Base-by-base conservation (phyloP, 2,113 vertebrate species). In the Scopus umbretta region DNA sequence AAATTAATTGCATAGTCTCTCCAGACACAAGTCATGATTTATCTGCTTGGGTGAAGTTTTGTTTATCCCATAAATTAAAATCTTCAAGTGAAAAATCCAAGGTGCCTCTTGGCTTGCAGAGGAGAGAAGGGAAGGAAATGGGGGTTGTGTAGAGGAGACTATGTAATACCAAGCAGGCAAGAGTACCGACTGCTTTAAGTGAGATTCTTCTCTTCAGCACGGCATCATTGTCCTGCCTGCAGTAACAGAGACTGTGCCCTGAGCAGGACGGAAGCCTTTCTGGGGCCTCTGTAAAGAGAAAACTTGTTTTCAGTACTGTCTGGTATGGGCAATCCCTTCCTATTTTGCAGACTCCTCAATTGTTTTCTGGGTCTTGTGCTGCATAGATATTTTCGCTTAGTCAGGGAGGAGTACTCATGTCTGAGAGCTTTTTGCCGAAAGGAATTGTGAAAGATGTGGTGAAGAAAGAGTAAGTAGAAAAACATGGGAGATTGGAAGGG, bases 141-240 rank as follows among this genome's bases (percentile, higher is more conserved):
- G 43, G 30, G 43, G 43, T 5, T 59, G n/a, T 13, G 42, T 14
- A 55, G 22, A 58, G 16, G 15, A 34, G 22, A 38, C 43, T 50
- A 23, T 0, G 0, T 25, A 67, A 66, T 0, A 0, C 32, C 5
- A 32, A 47, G 45, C 5, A 59, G 49, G 17, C 5, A 38, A 87
- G 18, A 90, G 29, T 26, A 38, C 30, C 2, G 7, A 30, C 23
- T 34, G 65, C 43, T 74, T 27, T 4, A 5, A 4, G 27, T 7
- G 53, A 53, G 63, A 20, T 26, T 8, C 5, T 92, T 21, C 66
- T 59, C 43, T 50, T n/a, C 5, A 5, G 25, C 49, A 56, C 1
- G 1, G 26, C 62, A 83, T 45, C 2, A 2, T 34, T 82, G 22
- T 25, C 29, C 68, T 23, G 22, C n/a, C 67, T 70, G 67, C 17